Evolutionary conservation across 2,113 vertebrate species (phyloP), one percentile per base, ranked within the genome.

Genomic region (Redunca redunca): DNA sequence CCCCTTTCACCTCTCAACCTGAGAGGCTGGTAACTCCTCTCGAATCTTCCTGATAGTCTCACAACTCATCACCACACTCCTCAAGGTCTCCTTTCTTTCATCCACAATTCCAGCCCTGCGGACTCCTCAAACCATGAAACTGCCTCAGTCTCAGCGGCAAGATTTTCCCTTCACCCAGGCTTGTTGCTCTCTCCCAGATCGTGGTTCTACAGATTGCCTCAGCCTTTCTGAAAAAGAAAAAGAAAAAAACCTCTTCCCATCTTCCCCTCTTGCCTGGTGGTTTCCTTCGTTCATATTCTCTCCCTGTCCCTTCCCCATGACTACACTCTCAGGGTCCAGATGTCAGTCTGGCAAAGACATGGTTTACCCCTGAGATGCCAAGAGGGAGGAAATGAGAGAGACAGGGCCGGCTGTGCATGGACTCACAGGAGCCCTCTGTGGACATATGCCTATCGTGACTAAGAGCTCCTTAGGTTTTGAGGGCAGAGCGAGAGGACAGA

Each of bases 401-500:
- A 8, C 3, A 5, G 2, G 33, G 33, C 43, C 0, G 26, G 50
- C 6, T 14, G 26, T 1, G 9, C 33, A 11, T 0, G 11, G 8
- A 36, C 1, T 17, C 28, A 13, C 1, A 23, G 4, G 2, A 26
- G 10, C 26, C 1, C 40, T 94, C 3, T 77, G 48, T 25, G 84
- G 78, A 33, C 62, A 48, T 46, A 40, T 78, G 26, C 16, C 36
- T 55, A 0, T 0, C 16, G 12, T 33, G 30, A 77, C n/a, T n/a
- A 40, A 53, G 90, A 62, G 21, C 36, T 23, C 40, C 30, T 88
- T 12, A 17, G 64, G 17, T 43, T 84, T 46, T 80, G 77, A 0
- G 71, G 98, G 52, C 58, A 52, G 82, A 30, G 96, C 78, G 55
- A 91, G 95, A 97, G 67, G 86, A 94, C 97, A 60, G 55, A 93